A percentile compares a stretch with the other conserved stretches of the same genome.
phyloP scores from a whole-genome alignment of 2,888 invertebrate species.

The Sarcophaga subvicina region DNA sequence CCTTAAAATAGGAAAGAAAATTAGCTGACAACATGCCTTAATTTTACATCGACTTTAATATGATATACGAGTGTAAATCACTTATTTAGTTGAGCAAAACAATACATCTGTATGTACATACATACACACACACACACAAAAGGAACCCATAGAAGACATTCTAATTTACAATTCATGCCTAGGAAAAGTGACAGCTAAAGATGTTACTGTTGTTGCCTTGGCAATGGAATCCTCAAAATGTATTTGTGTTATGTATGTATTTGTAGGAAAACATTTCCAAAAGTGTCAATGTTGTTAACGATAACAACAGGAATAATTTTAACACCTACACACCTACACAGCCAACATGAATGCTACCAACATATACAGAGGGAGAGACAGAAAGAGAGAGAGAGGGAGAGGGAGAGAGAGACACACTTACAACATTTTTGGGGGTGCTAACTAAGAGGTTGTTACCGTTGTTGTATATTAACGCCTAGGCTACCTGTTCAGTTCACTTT shows the following conservation, averaged over 20 bases:
- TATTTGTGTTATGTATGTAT: conserved; percentile 2
- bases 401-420: too few species aligned
- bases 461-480: background rate
- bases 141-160: background rate
- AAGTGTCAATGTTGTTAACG: conserved; percentile 17
- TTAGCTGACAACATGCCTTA: conserved; percentile 5
- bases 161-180: background rate
- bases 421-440: too few species aligned
- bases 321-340: background rate
- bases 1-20: conserved; percentile 8
- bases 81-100: background rate
- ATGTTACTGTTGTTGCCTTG: conserved; percentile 18
- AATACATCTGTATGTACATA: background rate
- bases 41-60: conserved; percentile 27
- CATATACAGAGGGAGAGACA: too few species aligned
- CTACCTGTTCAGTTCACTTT: background rate
- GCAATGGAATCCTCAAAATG: conserved; percentile 26
- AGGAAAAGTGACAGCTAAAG: background rate
- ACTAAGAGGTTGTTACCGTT: background rate
- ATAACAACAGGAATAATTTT: background rate
- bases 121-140: background rate
- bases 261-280: background rate
- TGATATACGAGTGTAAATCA: background rate
- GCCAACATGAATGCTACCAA: conserved; percentile 3
- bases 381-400: too few species aligned